These are phyloP conservation scores for Zaprionus inermis DNA, from an alignment of 1,140 invertebrate species.

Conservation along the genomic window DNA sequence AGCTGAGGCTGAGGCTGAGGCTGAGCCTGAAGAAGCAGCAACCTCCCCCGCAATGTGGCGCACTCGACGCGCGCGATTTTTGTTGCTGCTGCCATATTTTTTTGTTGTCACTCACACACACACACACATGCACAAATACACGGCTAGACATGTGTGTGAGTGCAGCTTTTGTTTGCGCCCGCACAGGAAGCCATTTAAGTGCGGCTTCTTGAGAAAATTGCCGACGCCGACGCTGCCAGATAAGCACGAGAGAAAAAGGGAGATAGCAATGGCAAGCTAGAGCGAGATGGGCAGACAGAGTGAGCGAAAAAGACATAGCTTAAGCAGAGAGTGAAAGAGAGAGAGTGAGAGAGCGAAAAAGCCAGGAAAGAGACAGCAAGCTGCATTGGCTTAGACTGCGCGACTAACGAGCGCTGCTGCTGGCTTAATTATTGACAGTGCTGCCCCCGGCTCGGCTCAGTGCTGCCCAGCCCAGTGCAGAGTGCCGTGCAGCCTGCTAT, in stretches of 20 bases:
- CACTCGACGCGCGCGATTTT: conserved; percentile 67
- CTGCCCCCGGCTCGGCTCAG: not conserved
- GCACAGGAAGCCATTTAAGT: conserved; percentile 83
- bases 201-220: conserved; percentile 83
- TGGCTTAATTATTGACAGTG: conserved; percentile 65
- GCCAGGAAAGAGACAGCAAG: not conserved
- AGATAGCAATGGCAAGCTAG: too few relatives aligned
- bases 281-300: not conserved
- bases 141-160: conserved; percentile 49
- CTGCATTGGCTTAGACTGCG: conserved; percentile 42
- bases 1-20: not conserved
- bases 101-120: conserved; percentile 60
- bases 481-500: conserved; percentile 24
- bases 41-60: conserved; percentile 55
- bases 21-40: conserved; percentile 22
- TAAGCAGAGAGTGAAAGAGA: conserved; percentile 9
- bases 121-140: conserved; percentile 28
- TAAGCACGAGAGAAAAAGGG: conserved; percentile 17
- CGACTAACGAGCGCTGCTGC: conserved; percentile 65
- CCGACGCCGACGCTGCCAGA: conserved; percentile 45
- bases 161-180: conserved; percentile 78
- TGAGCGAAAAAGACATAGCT: conserved; percentile 5
- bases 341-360: conserved; percentile 4
- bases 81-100: conserved; percentile 66
- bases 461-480: not conserved